These are phyloP conservation scores for Temnothorax ravouxi DNA, from an alignment of 2,888 invertebrate species.

Conservation along the genomic window DNA sequence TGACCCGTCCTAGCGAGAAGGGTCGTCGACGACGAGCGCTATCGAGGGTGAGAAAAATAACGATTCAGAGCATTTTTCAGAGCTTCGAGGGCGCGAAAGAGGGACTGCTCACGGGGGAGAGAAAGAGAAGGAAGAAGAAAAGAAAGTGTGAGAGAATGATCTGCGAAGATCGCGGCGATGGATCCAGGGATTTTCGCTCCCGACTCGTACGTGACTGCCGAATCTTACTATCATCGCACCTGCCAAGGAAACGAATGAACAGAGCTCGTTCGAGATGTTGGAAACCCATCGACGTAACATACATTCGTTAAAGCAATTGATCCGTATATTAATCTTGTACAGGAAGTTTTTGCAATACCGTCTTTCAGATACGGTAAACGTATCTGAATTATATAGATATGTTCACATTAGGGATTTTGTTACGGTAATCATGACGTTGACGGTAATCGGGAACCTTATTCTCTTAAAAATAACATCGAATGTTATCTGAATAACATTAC, in stretches of 20 bases:
- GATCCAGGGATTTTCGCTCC: constrained; percentile 39
- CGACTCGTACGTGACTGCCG: constrained; percentile 61
- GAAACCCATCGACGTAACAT: constrained; percentile 12
- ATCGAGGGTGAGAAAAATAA: constrained; percentile 69
- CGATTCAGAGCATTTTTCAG: constrained; percentile 65
- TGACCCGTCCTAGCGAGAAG: constrained; percentile 56
- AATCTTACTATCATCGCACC: constrained; percentile 61
- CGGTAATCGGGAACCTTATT: no score
- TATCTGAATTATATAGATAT: no score
- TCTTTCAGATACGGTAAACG: no score
- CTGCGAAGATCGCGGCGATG: constrained; percentile 15
- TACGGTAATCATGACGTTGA: no score
- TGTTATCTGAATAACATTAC: no score
- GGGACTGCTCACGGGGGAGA: not conserved
- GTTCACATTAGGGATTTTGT: no score
- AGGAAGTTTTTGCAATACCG: no score
- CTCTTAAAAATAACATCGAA: no score
- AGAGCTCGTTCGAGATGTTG: not conserved
- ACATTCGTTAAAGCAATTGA: constrained; percentile 42
- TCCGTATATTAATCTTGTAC: not conserved
- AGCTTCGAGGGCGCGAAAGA: constrained; percentile 57
- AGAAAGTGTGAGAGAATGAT: constrained; percentile 14
- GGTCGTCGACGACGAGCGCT: constrained; percentile 24
- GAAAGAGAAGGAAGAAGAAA: not conserved
- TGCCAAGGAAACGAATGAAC: constrained; percentile 51